Evolutionary conservation across 2,797 vertebrate genomes (phyloP).

Genomic region (Ficedula albicollis): DNA sequence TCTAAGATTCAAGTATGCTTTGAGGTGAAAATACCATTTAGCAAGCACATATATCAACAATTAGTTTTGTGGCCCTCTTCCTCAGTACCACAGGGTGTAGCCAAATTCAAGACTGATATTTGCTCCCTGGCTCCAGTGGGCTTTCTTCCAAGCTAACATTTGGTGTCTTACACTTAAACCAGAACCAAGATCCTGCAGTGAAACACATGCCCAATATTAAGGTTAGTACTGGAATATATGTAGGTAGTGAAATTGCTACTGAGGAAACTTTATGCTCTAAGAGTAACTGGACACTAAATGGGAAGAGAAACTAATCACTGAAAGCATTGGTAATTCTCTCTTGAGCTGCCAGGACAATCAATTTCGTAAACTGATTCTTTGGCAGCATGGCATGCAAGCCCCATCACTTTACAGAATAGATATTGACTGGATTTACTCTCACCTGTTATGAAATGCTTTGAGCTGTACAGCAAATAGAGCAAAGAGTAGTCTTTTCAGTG

Average conservation of each 20-base stretch:
- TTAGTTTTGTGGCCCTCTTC: conserved; percentile 28
- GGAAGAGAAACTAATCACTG: conserved; percentile 31
- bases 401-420: neutral
- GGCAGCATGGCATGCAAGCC: neutral
- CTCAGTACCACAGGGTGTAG: neutral
- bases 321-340: conserved; percentile 23
- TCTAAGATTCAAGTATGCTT: conserved; percentile 49
- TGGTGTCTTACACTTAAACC: neutral
- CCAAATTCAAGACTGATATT: conserved; percentile 14
- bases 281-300: conserved; percentile 46
- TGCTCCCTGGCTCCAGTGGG: neutral
- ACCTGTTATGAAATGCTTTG: neutral
- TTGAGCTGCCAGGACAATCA: neutral
- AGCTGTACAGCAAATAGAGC: neutral
- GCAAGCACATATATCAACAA: conserved; percentile 38
- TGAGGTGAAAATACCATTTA: conserved; percentile 59
- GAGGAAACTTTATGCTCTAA: conserved; percentile 41
- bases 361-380: conserved; percentile 24
- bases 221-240: neutral
- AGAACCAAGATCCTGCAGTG: neutral
- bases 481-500: neutral
- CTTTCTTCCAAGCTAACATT: neutral
- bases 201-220: neutral
- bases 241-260: neutral
- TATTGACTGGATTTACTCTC: neutral